phyloP scores from a whole-genome alignment of 1,140 invertebrate species.

The Anoplophora glabripennis region DNA sequence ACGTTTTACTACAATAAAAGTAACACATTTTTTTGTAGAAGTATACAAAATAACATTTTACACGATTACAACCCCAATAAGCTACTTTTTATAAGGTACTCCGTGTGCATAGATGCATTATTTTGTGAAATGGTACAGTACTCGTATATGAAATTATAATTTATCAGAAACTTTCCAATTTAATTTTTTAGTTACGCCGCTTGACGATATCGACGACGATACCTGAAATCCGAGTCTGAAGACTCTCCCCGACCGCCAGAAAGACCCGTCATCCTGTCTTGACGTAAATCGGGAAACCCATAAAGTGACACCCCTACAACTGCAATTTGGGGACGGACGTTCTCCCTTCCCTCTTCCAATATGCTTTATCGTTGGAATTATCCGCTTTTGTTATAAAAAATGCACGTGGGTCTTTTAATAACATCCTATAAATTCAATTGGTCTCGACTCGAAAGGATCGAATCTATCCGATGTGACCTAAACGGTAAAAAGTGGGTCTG shows the following conservation, averaged over 20 bases:
- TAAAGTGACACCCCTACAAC: constrained; percentile 35
- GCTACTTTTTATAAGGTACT: no score
- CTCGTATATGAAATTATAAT: no score
- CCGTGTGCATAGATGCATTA: no score
- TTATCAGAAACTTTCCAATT: no score
- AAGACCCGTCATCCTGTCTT: constrained; percentile 32
- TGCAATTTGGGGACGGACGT: constrained; percentile 30
- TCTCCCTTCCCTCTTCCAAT: constrained; percentile 30
- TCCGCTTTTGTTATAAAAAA: constrained; percentile 14
- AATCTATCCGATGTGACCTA: no score
- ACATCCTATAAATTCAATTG: constrained; percentile 12
- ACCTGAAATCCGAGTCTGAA: not conserved
- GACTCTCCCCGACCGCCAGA: constrained; percentile 20
- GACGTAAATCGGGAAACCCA: constrained; percentile 40
- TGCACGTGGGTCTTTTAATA: constrained; percentile 12
- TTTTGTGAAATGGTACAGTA: no score
- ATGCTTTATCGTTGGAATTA: constrained; percentile 29
- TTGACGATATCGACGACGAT: no score
- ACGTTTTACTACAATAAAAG: no score
- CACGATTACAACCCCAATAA: not conserved
- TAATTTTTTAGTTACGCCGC: no score
- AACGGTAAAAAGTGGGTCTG: no score
- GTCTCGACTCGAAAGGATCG: not conserved
- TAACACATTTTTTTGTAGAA: no score
- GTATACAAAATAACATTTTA: no score